Base-by-base conservation (phyloP, 2,888 invertebrate genomes). In the Dryobotodes eremita region DNA sequence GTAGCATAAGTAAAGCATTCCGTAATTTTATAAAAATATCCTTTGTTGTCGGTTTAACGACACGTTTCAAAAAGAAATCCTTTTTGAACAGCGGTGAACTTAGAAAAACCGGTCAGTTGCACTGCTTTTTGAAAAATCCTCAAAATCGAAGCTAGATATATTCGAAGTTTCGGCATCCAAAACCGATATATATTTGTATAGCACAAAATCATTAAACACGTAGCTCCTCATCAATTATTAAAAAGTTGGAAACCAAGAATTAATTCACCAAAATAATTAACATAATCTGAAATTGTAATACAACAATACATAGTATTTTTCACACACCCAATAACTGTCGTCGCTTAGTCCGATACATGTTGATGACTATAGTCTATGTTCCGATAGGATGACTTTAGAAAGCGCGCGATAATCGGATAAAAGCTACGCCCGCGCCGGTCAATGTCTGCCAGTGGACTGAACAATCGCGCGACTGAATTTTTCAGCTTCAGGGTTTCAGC, bases 381-480 rank as follows among this genome's bases (percentile, higher is more conserved):
- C 10, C 76, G 62, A 50, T 66, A 57, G n/a, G 48, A 75, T 75
- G 77, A 84, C 79, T 81, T 74, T 53, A 61, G 79, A 79, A 87
- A 86, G 77, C 82, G 78, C 82, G 77, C 68, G 75, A 83, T 69
- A 66, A 71, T 75, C 76, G 53, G 42, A 62, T 79, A 62, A 77
- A 81, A 77, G 79, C 75, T 88, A 89, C 90, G 90, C 91, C 90
- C 91, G 90, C 90, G 89, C 82, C 84, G 79, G 83, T 81, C 88
- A 86, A 88, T 90, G 92, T 90, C 90, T 90, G 87, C 85, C 88
- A 82, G 83, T 88, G 86, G 79, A 92, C 92, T 92, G 90, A 90
- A 90, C 90, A 86, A 82, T 87, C 72, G 79, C 50, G 78, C 83
- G 81, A 91, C 90, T 91, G 87, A 90, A 86, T 86, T 71, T 68